Base-by-base conservation (phyloP, 2,113 vertebrate species). In the Oncorhynchus nerka region DNA sequence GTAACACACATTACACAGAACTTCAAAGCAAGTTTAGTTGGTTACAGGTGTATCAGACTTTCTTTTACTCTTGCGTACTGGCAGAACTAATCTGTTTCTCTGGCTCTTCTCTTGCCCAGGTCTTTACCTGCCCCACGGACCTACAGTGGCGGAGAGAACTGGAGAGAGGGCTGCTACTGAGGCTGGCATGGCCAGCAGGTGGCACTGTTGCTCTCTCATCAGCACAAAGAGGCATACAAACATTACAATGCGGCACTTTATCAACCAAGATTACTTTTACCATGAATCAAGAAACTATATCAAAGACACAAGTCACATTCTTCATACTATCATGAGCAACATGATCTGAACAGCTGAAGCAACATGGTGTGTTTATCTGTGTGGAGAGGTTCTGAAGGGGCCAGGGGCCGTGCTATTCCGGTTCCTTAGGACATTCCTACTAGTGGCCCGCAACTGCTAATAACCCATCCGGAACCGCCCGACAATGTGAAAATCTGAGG, bases 141-240 rank as follows among this genome's bases (percentile, higher is more conserved):
- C 19, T 97, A 97, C 48, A 78, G 95, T 75, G 89, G 88, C 26
- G 81, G 95, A 0, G 98, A 99, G 70, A 99, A 97, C 92, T 98
- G 97, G 97, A 97, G 96, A 89, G 98, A 99, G 80, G 97, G 98
- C 88, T 98, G 97, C 92, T 98, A 98, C 83, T 99, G 93, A 99
- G 79, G 81, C 34, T 22, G 77, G 65, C 84, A 87, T 22, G 77
- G 62, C 84, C 88, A 92, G 89, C 82, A 86, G 86, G 80, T 87
- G 90, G 89, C 72, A 80, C 92, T 75, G 89, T 79, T 84, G 86
- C 78, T 85, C 78, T 87, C 89, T 90, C 75, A 81, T 90, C 92
- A 92, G 89, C 92, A 92, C 91, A 91, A 94, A 85, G 87, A 89
- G 93, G 91, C 91, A 93, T 93, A 96, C 91, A 93, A 93, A 96